These are phyloP conservation scores for Crocuta crocuta DNA, from an alignment of 2,113 vertebrate genomes.

Conservation along the genomic window DNA sequence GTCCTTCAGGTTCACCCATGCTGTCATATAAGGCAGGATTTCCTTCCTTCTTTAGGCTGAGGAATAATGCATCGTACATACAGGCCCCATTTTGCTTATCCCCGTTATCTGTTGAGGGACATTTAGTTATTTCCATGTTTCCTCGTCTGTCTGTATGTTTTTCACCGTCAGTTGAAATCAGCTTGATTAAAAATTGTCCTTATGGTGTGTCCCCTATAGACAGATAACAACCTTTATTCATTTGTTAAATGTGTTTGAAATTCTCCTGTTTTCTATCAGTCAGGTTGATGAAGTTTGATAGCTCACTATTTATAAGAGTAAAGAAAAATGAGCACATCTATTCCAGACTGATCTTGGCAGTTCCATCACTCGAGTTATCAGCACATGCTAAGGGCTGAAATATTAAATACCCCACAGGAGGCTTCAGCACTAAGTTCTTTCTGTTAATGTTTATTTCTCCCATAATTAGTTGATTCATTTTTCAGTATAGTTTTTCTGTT, in stretches of 20 bases:
- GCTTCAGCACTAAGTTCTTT: neutral
- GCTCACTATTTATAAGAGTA: neutral
- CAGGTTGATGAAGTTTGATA: neutral
- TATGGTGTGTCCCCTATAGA: neutral
- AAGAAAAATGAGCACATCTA: neutral
- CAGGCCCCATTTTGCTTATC: neutral
- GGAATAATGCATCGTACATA: no score
- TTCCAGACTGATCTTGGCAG: neutral
- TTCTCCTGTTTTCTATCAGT: neutral
- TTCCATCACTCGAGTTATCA: neutral
- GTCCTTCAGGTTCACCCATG: neutral
- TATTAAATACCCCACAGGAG: neutral
- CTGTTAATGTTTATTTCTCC: neutral
- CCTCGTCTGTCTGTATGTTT: neutral
- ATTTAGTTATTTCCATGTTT: neutral
- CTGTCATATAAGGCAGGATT: neutral
- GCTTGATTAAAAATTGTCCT: neutral
- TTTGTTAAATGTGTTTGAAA: neutral
- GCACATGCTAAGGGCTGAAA: neutral
- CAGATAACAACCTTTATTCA: neutral
- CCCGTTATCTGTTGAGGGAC: neutral
- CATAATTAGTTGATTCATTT: neutral
- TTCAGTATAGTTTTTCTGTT: neutral
- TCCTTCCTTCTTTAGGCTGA: neutral
- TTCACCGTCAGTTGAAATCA: neutral